Conservation (phyloP, 2,888 invertebrate species). For the Parnassius smintheus region DNA sequence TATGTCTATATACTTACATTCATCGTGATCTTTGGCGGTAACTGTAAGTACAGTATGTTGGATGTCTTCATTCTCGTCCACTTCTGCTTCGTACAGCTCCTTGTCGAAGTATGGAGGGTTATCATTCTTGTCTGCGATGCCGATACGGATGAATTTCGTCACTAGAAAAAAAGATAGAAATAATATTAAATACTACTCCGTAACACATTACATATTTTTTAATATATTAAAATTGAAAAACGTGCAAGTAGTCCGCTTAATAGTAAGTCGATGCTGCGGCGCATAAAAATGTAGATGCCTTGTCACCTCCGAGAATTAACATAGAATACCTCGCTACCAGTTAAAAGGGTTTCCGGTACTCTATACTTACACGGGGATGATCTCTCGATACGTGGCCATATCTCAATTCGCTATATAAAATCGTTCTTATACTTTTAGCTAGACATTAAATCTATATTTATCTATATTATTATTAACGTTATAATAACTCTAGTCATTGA, state of each 20-base stretch:
- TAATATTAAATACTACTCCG: neutral
- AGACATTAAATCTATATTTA: no score
- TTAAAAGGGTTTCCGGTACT: no score
- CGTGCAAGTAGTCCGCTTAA: neutral
- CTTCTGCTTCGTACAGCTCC: slow-evolving; percentile 97
- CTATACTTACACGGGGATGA: no score
- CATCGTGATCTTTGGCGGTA: slow-evolving; percentile 99
- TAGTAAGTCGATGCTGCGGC: no score
- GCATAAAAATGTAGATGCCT: no score
- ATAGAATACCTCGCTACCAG: no score
- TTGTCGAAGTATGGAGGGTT: slow-evolving; percentile 99
- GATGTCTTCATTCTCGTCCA: slow-evolving; percentile 98
- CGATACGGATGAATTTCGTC: slow-evolving; percentile 98
- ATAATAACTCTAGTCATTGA: no score
- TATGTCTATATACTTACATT: slow-evolving; percentile 89
- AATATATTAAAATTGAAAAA: neutral
- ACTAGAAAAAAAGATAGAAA: slow-evolving; percentile 85
- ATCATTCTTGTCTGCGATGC: slow-evolving; percentile 99
- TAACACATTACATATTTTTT: neutral
- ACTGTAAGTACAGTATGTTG: slow-evolving; percentile 98
- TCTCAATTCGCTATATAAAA: no score
- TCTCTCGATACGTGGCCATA: no score
- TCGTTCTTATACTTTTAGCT: no score
- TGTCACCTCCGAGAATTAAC: no score
- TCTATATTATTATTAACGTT: no score